Conservation (phyloP, 2,113 vertebrate species). For the Artemisiospiza belli region DNA sequence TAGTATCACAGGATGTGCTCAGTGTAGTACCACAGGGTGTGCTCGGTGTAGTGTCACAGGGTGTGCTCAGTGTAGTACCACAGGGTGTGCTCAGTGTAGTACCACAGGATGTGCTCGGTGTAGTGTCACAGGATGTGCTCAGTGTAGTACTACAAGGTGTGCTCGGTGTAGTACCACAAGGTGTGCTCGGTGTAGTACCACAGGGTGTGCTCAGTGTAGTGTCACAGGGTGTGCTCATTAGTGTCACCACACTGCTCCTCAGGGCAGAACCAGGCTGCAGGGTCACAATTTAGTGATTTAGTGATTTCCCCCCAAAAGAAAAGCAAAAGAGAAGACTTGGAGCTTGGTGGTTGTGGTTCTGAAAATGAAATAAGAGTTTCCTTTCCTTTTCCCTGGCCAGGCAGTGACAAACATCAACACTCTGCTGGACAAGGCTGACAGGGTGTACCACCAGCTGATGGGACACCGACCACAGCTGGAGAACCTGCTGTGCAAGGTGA, state of each 20-base stretch:
- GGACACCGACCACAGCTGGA: slow-evolving; percentile 95
- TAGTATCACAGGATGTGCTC: neutral
- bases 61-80: neutral
- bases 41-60: no score
- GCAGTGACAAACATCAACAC: slow-evolving; percentile 98
- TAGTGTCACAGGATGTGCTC: neutral
- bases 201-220: neutral
- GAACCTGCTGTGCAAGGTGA: slow-evolving; percentile 94
- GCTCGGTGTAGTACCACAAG: no score
- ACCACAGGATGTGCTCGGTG: neutral
- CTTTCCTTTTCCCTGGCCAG: slow-evolving; percentile 64
- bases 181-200: no score
- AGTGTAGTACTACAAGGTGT: neutral
- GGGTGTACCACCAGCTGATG: slow-evolving; percentile 98
- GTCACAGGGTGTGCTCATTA: neutral
- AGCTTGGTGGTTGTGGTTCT: neutral
- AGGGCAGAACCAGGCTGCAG: neutral
- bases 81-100: neutral
- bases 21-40: no score
- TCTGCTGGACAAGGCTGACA: slow-evolving; percentile 94
- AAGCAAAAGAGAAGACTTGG: neutral
- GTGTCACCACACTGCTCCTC: neutral
- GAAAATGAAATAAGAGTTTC: neutral
- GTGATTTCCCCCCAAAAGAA: neutral
- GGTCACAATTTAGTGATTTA: neutral